These are phyloP conservation scores for Plectropomus leopardus DNA, from an alignment of 2,113 vertebrate genomes.

Conservation along the genomic window DNA sequence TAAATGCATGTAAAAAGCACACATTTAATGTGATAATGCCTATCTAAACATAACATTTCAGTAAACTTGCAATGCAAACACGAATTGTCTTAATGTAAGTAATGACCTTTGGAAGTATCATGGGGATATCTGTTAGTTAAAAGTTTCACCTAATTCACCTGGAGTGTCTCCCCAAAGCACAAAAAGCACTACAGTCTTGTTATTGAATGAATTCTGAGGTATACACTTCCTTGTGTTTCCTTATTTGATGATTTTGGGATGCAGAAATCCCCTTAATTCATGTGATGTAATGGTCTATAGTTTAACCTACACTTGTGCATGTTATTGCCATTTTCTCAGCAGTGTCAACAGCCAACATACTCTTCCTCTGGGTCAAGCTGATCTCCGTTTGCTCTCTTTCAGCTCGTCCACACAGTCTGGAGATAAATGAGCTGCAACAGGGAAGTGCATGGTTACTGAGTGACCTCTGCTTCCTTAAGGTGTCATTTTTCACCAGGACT, in stretches of 20 bases:
- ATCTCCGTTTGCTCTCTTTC: slow-evolving; percentile 46
- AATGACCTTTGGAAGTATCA: too few relatives aligned
- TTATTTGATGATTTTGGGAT: not conserved
- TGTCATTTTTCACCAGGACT: slow-evolving; percentile 40
- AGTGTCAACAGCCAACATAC: slow-evolving; percentile 17
- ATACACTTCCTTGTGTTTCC: not conserved
- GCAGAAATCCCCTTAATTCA: not conserved
- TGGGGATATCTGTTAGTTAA: too few relatives aligned
- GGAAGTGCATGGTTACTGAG: slow-evolving; percentile 42
- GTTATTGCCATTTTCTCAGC: slow-evolving; percentile 36
- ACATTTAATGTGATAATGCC: too few relatives aligned
- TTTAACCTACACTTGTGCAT: slow-evolving; percentile 11
- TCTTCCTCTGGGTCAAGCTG: slow-evolving; percentile 29
- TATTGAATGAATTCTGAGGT: not conserved
- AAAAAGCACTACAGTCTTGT: too few relatives aligned
- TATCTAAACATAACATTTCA: too few relatives aligned
- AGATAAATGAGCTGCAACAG: slow-evolving; percentile 55
- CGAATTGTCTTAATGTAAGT: too few relatives aligned
- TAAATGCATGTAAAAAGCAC: too few relatives aligned
- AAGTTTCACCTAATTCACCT: too few relatives aligned
- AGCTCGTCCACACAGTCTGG: slow-evolving; percentile 46
- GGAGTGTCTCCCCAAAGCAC: too few relatives aligned
- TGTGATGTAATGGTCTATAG: slow-evolving; percentile 14
- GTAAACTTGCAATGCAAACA: too few relatives aligned
- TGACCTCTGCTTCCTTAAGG: slow-evolving; percentile 50